Percentiles rank a stretch among this genome's conserved stretches.
phyloP scores from a whole-genome alignment of 2,113 vertebrate species.

The Ciconia stormi region DNA sequence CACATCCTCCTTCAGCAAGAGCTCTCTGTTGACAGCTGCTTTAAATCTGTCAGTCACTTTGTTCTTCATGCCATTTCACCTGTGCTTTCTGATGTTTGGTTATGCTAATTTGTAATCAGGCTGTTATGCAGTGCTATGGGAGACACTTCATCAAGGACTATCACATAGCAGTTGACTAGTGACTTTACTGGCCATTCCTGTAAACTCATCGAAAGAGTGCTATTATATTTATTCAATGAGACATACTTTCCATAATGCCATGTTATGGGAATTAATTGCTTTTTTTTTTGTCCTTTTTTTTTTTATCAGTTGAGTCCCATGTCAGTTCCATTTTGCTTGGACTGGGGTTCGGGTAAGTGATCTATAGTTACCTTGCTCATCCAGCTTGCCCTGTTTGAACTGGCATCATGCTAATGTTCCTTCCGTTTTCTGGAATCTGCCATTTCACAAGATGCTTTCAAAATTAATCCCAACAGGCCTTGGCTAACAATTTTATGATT shows the following conservation, averaged over 20 bases:
- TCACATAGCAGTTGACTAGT: neutral
- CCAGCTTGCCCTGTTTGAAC: constrained; percentile 48
- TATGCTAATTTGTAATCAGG: constrained; percentile 7
- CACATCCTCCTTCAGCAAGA: neutral
- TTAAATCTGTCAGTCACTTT: constrained; percentile 31
- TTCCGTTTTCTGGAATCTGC: neutral
- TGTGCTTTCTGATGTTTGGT: neutral
- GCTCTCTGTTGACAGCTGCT: constrained; percentile 14
- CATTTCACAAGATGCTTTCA: neutral
- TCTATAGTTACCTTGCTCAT: constrained; percentile 43
- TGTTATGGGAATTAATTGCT: neutral
- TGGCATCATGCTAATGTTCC: neutral
- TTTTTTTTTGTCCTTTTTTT: neutral
- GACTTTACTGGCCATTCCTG: neutral
- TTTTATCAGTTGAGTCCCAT: neutral
- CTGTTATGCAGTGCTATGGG: neutral
- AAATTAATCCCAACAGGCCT: neutral
- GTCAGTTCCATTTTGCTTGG: constrained; percentile 48
- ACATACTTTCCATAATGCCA: constrained; percentile 7
- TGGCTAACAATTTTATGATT: neutral
- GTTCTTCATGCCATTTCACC: constrained; percentile 9
- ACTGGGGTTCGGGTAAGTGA: neutral
- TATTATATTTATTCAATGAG: constrained; percentile 12
- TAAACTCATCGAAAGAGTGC: neutral
- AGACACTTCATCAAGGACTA: neutral